Base-by-base conservation (phyloP, 2,888 invertebrate species). In the Lysandra bellargus region DNA sequence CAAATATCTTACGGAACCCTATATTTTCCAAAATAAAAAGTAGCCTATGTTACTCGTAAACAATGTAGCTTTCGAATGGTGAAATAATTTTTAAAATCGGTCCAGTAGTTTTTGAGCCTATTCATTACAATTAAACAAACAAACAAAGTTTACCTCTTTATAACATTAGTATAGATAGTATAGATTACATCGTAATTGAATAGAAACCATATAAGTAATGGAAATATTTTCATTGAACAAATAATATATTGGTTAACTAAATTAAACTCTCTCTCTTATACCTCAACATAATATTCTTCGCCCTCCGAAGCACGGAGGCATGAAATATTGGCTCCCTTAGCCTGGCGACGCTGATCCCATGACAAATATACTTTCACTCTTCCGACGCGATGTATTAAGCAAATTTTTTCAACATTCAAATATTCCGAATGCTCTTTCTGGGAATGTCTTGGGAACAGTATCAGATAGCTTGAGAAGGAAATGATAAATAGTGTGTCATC, bases 241-340 rank as follows among this genome's bases (percentile, higher is more conserved):
- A 53, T 44, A 53, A 49, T 44, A 53, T 57, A 57, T 4, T 17
- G 64, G 30, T 69, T 14, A 14, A 30, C 64, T 33, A 6, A 33
- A 33, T 69, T 37, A 69, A 30, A 69, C 33, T 37, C 9, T 61
- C 9, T 61, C 9, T 61, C 7, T 64, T 14, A 69, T 69, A 69
- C 69, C 69, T 69, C 33, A 49, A 49, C 49, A 14, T 17, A 1
- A 69, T 37, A 69, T 69, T 12, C 69, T 4, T 83, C 84, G 86
- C 87, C 87, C 89, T 91, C 91, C 88, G 89, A 90, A 91, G 89
- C 88, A 88, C 86, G 87, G 85, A 86, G 85, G 85, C 84, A 89
- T 92, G 90, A 92, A 86, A 90, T 91, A 91, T 92, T 85, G 89
- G 86, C 80, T 78, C 74, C 85, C 85, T 82, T 83, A 30, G 60